A percentile compares a stretch with the other conserved stretches of the same genome.
Conservation (phyloP, 2,113 vertebrate species). For the Physeter macrocephalus region DNA sequence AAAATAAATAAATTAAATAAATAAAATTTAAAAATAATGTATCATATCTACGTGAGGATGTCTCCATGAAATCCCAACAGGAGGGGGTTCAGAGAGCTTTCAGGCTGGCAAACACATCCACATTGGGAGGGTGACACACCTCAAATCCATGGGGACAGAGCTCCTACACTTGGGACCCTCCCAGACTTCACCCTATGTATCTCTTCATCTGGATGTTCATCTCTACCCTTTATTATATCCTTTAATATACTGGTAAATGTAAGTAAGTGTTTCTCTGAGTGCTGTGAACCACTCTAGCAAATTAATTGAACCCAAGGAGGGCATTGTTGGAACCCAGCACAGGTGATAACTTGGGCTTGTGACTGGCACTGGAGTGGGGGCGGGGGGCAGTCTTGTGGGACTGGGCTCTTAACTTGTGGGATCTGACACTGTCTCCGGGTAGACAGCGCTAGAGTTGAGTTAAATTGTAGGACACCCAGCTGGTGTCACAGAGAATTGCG, state of each 20-base stretch:
- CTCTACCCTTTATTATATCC: neutral
- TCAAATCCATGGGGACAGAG: neutral
- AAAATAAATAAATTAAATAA: no score
- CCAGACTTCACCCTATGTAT: neutral
- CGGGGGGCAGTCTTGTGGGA: no score
- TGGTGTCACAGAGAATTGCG: no score
- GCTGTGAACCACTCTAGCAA: neutral
- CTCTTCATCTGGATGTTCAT: neutral
- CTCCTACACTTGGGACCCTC: neutral
- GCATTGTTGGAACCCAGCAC: no score
- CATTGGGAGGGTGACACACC: neutral
- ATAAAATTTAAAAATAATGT: no score
- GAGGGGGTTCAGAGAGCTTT: neutral
- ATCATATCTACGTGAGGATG: rapidly evolving
- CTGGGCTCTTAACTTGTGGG: no score
- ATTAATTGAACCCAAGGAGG: neutral
- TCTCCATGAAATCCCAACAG: neutral
- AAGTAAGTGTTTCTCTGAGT: neutral
- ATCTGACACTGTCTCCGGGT: no score
- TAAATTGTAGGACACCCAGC: no score
- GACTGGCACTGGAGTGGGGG: no score
- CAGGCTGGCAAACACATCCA: neutral
- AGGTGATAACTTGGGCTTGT: neutral
- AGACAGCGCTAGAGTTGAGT: no score
- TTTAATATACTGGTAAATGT: neutral